Base-by-base conservation (phyloP, 2,113 vertebrate genomes). In the Ornithorhynchus anatinus region DNA sequence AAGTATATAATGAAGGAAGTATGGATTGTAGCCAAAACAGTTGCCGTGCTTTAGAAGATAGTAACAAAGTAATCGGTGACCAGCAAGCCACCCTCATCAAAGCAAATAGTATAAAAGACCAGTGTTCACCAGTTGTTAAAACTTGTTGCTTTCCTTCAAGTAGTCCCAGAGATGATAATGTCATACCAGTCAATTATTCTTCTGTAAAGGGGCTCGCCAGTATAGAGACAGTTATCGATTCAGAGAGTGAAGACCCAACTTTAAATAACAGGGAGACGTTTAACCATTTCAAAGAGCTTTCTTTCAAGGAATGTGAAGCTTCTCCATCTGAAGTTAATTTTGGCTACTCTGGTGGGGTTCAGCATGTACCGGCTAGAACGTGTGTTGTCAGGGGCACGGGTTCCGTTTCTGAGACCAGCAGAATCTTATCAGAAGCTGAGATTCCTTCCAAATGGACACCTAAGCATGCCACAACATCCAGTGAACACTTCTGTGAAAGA, bases 121-220 rank as follows among this genome's bases (percentile, higher is more conserved):
- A 61, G 0, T 62, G 62, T 59, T 36, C 27, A 75, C 32, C 66
- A 69, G 54, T 66, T 87, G 50, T 47, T 20, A 59, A 33, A 42
- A 33, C 54, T 58, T 70, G 37, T 40, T 71, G 44, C 60, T 10
- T 83, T 69, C 76, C 84, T 48, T 68, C 79, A 47, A 25, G 44
- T 39, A 68, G 5, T 22, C 5, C 50, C 3, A 0, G 0, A 32
- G n/a, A 48, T 31, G 67, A 67, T 61, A 57, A 53, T 50, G 56
- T 36, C 80, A 69, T 61, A 68, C 67, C 3, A 4, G 69, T 25
- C 42, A 84, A 33, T 35, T 14, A 39, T 22, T 54, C 31, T 53
- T 53, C 14, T n/a, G 25, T 57, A 32, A 20, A 10, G 29, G 50
- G 80, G 20, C 15, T 19, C 50, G 33, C 11, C 37, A 74, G 43